These are phyloP conservation scores for Montipora capricornis DNA, from an alignment of 64 coral and sea anemone species.

Conservation along the genomic window DNA sequence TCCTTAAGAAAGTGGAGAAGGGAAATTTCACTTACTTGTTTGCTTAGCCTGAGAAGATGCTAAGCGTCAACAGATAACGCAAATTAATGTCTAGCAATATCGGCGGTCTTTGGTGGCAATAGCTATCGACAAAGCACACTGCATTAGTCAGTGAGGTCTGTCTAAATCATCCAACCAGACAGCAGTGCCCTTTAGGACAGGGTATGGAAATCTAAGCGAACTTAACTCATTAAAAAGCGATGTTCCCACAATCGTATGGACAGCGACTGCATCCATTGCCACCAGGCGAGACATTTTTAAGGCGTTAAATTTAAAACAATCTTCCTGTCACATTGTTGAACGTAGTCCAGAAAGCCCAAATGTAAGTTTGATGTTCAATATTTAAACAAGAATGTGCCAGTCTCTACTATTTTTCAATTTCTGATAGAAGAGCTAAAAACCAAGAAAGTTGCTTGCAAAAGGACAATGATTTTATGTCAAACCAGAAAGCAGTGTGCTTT, in stretches of 20 bases:
- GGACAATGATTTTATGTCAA: background rate
- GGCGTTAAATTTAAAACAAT: constrained; percentile 22
- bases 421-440: too few relatives aligned
- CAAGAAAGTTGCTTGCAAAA: background rate
- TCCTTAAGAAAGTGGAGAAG: too few relatives aligned
- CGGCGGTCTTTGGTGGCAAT: background rate
- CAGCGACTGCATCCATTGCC: constrained; percentile 39
- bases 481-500: background rate
- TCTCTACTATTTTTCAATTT: constrained; percentile 5
- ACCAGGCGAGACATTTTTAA: constrained; percentile 57
- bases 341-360: constrained; percentile 45
- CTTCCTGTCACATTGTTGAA: constrained; percentile 8
- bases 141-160: constrained; percentile 51
- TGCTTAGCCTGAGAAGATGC: too few relatives aligned
- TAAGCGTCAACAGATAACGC: too few relatives aligned
- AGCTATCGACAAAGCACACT: constrained; percentile 54
- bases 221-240: background rate
- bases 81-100: background rate
- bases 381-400: constrained; percentile 38
- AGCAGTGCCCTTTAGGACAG: constrained; percentile 11
- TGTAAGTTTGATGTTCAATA: constrained; percentile 24
- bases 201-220: constrained; percentile 37
- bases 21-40: too few relatives aligned
- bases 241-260: constrained; percentile 19
- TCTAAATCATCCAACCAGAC: background rate